A percentile compares a stretch with the other conserved stretches of the same genome.
phyloP scores from a whole-genome alignment of 2,888 invertebrate species.

The Lycocerus yunnanus region DNA sequence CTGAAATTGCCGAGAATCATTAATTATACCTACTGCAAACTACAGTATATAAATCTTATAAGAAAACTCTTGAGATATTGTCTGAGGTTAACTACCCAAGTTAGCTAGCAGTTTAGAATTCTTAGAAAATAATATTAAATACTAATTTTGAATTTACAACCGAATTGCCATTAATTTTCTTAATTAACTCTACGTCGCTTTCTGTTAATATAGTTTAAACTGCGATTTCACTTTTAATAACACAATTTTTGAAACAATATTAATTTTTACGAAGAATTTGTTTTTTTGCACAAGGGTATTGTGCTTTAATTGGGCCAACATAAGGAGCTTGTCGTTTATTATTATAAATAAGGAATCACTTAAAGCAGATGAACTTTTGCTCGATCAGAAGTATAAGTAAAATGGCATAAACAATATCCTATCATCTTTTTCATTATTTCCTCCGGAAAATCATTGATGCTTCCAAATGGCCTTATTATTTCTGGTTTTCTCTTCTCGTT shows the following conservation, averaged over 20 bases:
- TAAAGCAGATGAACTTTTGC: background rate
- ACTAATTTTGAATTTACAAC: constrained; percentile 21
- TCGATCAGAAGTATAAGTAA: background rate
- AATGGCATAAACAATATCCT: background rate
- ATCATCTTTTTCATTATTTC: background rate
- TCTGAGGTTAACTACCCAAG: constrained; percentile 7
- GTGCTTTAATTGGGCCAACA: background rate
- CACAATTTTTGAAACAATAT: constrained; percentile 6
- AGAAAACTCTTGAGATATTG: constrained; percentile 29
- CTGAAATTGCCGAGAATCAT: constrained; percentile 1
- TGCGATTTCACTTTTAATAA: constrained; percentile 22
- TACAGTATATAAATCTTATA: constrained; percentile 2
- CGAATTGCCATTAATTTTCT: constrained; percentile 35
- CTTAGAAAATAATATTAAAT: constrained; percentile 19
- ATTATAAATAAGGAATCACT: background rate
- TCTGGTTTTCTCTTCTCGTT: background rate
- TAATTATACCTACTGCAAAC: background rate
- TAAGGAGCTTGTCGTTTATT: background rate
- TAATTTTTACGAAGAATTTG: background rate
- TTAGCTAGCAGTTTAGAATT: constrained; percentile 15
- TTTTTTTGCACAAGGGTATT: background rate
- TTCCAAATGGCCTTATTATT: background rate
- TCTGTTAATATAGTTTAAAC: constrained; percentile 30
- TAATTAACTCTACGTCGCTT: constrained; percentile 33
- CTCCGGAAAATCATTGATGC: background rate